Base-by-base conservation (phyloP, 1,140 invertebrate species). In the Zophobas atratus region DNA sequence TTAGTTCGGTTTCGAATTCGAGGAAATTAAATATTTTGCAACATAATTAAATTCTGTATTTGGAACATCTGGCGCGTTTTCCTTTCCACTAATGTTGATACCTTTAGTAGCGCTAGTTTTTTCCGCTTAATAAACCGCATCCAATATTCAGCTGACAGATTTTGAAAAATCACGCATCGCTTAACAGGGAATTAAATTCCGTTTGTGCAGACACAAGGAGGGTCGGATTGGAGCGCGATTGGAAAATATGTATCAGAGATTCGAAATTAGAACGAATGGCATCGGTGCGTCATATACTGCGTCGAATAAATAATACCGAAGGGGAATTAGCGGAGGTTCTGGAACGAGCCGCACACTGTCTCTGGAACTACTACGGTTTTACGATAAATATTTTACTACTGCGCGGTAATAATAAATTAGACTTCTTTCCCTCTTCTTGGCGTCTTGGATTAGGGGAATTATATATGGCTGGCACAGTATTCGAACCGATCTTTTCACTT, bases 181-280 rank as follows among this genome's bases (percentile, higher is more conserved):
- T 74, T 57, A 77, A 77, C 71, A 77, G 48, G 49, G 70, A 71
- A 74, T 60, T 49, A 73, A 72, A 74, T 74, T 60, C 56, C 70
- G 34, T 38, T 38, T 6, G 67, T 77, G 70, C 32, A 55, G 57
- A 49, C 55, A 46, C 55, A 46, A 38, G 73, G 71, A 53, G 39
- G 35, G 49, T n/a, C 20, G 49, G 36, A 51, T 75, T 39, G 56
- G 56, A 77, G 56, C 57, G 75, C 70, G 70, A 78, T 78, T 71
- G 77, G 77, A 60, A 78, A 78, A 78, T 78, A 78, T 74, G 77
- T 74, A 73, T 78, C 77, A 73, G 57, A 76, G 51, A 49, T 51
- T 60, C 63, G 48, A 53, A 78, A 78, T 78, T 63, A 78, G 67
- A 73, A 78, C 60, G 70, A 78, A 74, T 63, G 77, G 77, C 46